Conservation (phyloP, 2,888 invertebrate genomes). For the Reticulitermes lucifugus region DNA sequence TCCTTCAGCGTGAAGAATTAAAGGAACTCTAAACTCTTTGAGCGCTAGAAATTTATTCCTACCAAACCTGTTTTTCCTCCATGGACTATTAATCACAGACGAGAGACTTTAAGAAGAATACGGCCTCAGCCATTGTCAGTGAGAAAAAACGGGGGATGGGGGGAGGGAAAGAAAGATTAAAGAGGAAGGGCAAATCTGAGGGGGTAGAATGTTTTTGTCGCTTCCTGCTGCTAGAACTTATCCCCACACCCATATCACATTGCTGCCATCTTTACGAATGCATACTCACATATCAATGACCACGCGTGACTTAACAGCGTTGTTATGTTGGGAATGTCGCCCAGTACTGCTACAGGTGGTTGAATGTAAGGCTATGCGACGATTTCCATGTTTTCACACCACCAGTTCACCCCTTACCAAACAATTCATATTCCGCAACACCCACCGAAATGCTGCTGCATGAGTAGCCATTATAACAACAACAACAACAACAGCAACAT, state of each 20-base stretch:
- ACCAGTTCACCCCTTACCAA: too few species aligned
- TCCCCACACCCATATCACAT: neutral
- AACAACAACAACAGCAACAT: too few species aligned
- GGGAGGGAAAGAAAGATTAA: neutral
- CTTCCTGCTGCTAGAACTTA: constrained; percentile 15
- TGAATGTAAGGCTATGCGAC: too few species aligned
- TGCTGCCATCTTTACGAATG: neutral
- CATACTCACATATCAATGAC: neutral
- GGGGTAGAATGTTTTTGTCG: constrained; percentile 21
- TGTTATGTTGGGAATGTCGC: too few species aligned
- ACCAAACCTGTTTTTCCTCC: constrained; percentile 14
- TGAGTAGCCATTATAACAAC: too few species aligned
- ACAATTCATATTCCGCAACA: too few species aligned
- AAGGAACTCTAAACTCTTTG: neutral
- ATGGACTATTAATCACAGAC: constrained; percentile 22
- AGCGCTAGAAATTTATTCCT: neutral
- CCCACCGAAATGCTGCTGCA: too few species aligned
- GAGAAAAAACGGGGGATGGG: neutral
- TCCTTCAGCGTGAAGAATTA: neutral
- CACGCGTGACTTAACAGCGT: too few species aligned
- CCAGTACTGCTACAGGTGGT: too few species aligned
- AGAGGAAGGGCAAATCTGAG: neutral
- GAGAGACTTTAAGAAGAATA: constrained; percentile 10
- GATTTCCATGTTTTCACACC: too few species aligned
- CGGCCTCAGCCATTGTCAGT: constrained; percentile 30